Percentiles rank a stretch among this genome's conserved stretches.
Evolutionary conservation across 2,113 vertebrate species (phyloP).

Genomic region (Carettochelys insculpta): DNA sequence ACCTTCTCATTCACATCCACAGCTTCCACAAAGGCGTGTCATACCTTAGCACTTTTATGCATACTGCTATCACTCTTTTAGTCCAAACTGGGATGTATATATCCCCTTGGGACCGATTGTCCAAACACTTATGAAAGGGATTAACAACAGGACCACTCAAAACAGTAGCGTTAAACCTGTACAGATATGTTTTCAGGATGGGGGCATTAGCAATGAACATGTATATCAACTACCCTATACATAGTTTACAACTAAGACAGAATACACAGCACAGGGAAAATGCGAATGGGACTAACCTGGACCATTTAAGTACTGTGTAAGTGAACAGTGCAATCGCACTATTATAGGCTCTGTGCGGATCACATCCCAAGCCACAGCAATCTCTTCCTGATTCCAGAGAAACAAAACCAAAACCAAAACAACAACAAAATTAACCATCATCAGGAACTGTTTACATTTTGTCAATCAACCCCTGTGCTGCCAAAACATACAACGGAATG

Average conservation of each 20-base stretch:
- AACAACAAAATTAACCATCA: constrained; percentile 15
- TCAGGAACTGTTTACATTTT: neutral
- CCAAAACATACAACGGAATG: neutral
- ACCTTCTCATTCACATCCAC: neutral
- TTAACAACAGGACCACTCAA: neutral
- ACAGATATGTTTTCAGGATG: neutral
- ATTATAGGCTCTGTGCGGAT: constrained; percentile 90
- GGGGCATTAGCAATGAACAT: neutral
- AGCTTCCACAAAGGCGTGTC: neutral
- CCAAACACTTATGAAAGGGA: neutral
- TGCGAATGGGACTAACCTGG: constrained; percentile 77
- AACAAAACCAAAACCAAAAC: constrained; percentile 44
- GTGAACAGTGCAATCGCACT: constrained; percentile 89
- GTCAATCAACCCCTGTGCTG: neutral
- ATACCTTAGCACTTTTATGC: neutral
- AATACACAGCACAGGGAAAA: neutral
- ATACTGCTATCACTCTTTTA: neutral
- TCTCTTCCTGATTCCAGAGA: constrained; percentile 84
- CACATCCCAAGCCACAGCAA: constrained; percentile 91
- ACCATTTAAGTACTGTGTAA: constrained; percentile 91
- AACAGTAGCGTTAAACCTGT: neutral
- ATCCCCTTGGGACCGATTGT: neutral
- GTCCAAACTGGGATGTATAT: neutral
- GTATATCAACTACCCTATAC: neutral
- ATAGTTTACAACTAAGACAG: neutral